Percentiles rank a stretch among this genome's conserved stretches.
Evolutionary conservation across 2,797 vertebrate species (phyloP).

Genomic region (Mus spretus): DNA sequence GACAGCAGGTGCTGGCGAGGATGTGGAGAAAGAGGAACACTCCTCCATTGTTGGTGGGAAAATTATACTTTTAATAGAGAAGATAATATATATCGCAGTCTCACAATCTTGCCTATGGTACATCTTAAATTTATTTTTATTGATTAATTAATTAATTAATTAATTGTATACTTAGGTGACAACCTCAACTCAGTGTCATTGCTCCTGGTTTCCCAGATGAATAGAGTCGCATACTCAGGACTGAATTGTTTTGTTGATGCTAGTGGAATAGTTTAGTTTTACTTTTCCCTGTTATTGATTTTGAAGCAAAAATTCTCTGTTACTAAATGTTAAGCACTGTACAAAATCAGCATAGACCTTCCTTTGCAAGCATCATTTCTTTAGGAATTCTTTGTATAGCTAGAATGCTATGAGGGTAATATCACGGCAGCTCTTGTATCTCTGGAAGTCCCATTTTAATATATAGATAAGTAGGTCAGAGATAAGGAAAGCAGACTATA

Average conservation of each 20-base stretch:
- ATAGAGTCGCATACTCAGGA: conserved; percentile 10
- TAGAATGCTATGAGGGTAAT: not conserved
- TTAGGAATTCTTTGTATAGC: not conserved
- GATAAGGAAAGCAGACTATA: not conserved
- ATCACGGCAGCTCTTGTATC: too few species aligned
- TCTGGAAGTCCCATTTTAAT: conserved; percentile 32
- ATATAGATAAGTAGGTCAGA: not conserved
- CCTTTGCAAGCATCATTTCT: not conserved
- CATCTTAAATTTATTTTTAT: not conserved
- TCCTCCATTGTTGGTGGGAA: too few species aligned
- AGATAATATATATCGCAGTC: not conserved
- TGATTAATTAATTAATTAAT: not conserved
- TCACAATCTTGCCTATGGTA: not conserved
- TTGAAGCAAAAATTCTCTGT: not conserved
- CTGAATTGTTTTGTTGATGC: conserved; percentile 35
- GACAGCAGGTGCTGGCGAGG: too few species aligned
- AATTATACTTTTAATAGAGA: not conserved
- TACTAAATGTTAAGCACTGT: not conserved
- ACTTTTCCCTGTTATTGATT: conserved; percentile 3
- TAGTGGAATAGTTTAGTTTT: not conserved
- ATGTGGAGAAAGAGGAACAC: too few species aligned
- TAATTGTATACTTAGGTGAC: not conserved
- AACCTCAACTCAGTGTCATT: not conserved
- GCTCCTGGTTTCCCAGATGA: conserved; percentile 32
- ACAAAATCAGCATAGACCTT: conserved; percentile 32